Base-by-base conservation (phyloP, 2,888 invertebrate species). In the Nycteola revayana region DNA sequence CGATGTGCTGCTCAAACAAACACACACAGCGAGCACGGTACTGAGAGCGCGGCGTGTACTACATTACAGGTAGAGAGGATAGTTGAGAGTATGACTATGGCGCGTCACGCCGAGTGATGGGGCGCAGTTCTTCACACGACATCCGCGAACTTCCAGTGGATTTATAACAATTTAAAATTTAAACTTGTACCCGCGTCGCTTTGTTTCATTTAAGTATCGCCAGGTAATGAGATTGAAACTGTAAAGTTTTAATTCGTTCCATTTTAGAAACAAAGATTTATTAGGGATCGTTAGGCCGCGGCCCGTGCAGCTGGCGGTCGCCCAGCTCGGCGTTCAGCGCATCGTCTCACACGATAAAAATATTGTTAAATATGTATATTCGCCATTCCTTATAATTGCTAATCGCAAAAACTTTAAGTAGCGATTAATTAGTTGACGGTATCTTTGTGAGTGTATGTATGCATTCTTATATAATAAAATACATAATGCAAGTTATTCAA, bases 1-100 rank as follows among this genome's bases (percentile, higher is more conserved):
- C 52, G 50, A 62, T 58, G 57, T 49, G 39, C 50, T 49, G 63
- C 48, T 48, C 49, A 46, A 57, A 50, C 49, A 61, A 63, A 56
- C 47, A 61, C 30, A 40, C n/a, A n/a, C n/a, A n/a, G n/a, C n/a
- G n/a, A n/a, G n/a, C n/a, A n/a, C n/a, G n/a, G n/a, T n/a, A n/a
- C n/a, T n/a, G n/a, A n/a, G n/a, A n/a, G n/a, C n/a, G n/a, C n/a
- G n/a, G n/a, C n/a, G n/a, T n/a, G n/a, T n/a, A n/a, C n/a, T n/a
- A n/a, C n/a, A n/a, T n/a, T n/a, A n/a, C n/a, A n/a, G n/a, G n/a
- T n/a, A n/a, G n/a, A n/a, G n/a, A n/a, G n/a, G n/a, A n/a, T n/a
- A n/a, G n/a, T n/a, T n/a, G n/a, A n/a, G n/a, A n/a, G n/a, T n/a
- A n/a, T n/a, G n/a, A n/a, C n/a, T n/a, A n/a, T n/a, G n/a, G n/a